Evolutionary conservation across 1,140 invertebrate genomes (phyloP).

Genomic region (Leptinotarsa defecta): DNA sequence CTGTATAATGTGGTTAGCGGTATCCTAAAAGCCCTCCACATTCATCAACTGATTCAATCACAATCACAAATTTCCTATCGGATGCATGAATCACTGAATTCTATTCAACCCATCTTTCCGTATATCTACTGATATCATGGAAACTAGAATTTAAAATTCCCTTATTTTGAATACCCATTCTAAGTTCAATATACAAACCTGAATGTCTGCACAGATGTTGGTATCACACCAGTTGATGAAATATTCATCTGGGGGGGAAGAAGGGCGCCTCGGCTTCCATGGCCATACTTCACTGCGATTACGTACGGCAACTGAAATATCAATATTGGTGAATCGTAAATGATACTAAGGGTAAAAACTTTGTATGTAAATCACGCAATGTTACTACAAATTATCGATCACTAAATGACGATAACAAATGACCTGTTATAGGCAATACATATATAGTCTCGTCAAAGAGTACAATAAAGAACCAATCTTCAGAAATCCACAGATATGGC

Average conservation of each 20-base stretch:
- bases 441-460: too few relatives aligned
- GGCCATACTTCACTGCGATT: conserved; percentile 78
- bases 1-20: too few relatives aligned
- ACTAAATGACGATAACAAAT: neutral
- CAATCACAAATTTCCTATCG: neutral
- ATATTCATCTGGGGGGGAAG: conserved; percentile 79
- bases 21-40: too few relatives aligned
- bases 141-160: conserved; percentile 15
- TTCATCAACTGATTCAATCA: too few relatives aligned
- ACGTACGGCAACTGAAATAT: conserved; percentile 72
- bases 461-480: too few relatives aligned
- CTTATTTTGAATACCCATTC: conserved; percentile 1
- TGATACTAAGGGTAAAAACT: neutral
- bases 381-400: neutral
- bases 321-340: conserved; percentile 11
- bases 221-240: conserved; percentile 74
- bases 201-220: conserved; percentile 74
- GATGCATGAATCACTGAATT: neutral
- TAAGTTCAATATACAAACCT: conserved; percentile 56
- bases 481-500: too few relatives aligned
- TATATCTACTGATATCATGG: neutral
- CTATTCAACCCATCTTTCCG: neutral
- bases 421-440: neutral
- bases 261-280: conserved; percentile 75
- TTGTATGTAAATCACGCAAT: neutral